Conservation (phyloP, 2,113 vertebrate species). For the Archocentrus centrarchus region DNA sequence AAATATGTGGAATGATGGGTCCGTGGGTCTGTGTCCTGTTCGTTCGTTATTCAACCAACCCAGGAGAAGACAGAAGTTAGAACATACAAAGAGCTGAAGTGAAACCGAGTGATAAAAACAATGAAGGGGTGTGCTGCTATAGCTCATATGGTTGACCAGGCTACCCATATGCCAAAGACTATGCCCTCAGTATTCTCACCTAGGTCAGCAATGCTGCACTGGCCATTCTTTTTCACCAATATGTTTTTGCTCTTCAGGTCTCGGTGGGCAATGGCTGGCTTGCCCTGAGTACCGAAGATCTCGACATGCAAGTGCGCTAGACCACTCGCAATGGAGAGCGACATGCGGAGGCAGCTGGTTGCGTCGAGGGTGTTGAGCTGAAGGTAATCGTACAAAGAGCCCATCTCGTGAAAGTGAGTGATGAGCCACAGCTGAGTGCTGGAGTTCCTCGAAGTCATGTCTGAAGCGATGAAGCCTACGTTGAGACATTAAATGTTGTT, state of each 20-base stretch:
- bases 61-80: no score
- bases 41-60: no score
- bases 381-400: slow-evolving; percentile 96
- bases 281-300: slow-evolving; percentile 99
- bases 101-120: no score
- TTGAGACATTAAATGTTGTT: neutral
- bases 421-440: slow-evolving; percentile 98
- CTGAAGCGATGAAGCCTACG: slow-evolving; percentile 94
- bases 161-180: no score
- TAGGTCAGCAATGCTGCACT: slow-evolving; percentile 98
- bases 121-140: no score
- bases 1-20: no score
- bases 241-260: slow-evolving; percentile 99
- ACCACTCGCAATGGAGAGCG: slow-evolving; percentile 93
- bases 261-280: slow-evolving; percentile 95
- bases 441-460: slow-evolving; percentile 99
- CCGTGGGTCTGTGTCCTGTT: no score
- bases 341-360: slow-evolving; percentile 91
- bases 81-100: no score
- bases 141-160: no score
- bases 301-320: slow-evolving; percentile 96
- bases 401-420: slow-evolving; percentile 98
- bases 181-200: slow-evolving; percentile 79
- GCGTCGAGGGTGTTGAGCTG: slow-evolving; percentile 95
- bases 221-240: slow-evolving; percentile 96